These are phyloP conservation scores for Gymnothorax javanicus DNA, from an alignment of 2,797 vertebrate species.

Conservation along the genomic window DNA sequence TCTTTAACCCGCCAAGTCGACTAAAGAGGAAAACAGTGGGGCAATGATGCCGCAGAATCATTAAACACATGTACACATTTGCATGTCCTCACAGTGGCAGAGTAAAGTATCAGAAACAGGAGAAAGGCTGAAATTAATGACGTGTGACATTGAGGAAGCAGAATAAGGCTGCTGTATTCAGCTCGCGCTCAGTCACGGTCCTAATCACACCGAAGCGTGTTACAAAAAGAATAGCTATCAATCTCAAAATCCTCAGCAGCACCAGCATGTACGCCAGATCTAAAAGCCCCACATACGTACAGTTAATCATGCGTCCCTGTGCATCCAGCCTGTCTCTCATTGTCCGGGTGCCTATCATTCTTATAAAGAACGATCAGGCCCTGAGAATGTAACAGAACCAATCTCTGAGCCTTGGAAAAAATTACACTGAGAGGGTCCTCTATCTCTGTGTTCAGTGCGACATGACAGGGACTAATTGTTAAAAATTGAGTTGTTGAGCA, in stretches of 20 bases:
- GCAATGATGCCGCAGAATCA: slow-evolving; percentile 20
- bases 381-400: slow-evolving; percentile 53
- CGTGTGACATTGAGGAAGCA: background rate
- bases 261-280: slow-evolving; percentile 12
- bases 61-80: slow-evolving; percentile 26
- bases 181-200: background rate
- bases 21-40: slow-evolving; percentile 25
- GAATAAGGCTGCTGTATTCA: background rate
- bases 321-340: background rate
- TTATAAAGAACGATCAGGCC: slow-evolving; percentile 18
- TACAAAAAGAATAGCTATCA: slow-evolving; percentile 15
- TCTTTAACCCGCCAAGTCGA: slow-evolving; percentile 16
- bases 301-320: slow-evolving; percentile 27
- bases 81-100: slow-evolving; percentile 16
- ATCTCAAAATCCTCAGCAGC: slow-evolving; percentile 3
- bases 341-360: slow-evolving; percentile 26
- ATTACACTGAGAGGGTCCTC: slow-evolving; percentile 60
- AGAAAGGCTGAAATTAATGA: background rate
- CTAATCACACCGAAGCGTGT: background rate
- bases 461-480: slow-evolving; percentile 79
- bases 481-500: slow-evolving; percentile 79
- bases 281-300: slow-evolving; percentile 19
- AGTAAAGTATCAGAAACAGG: slow-evolving; percentile 2
- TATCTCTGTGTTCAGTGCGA: slow-evolving; percentile 65
- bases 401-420: slow-evolving; percentile 59